phyloP scores from a whole-genome alignment of 2,113 vertebrate species.

The Lampris incognitus region DNA sequence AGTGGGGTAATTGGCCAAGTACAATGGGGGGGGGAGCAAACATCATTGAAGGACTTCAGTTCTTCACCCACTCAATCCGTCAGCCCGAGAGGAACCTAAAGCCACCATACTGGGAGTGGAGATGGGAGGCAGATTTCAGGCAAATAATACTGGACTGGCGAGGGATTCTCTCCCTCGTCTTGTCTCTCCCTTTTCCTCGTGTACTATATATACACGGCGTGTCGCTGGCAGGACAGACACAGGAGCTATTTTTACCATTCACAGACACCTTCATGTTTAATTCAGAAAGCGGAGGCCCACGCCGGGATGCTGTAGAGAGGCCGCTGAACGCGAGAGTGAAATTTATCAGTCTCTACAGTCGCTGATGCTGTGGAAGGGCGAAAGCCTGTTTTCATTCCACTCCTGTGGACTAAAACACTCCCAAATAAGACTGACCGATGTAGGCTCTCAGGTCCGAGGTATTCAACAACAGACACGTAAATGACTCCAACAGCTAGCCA shows the following conservation, averaged over 20 bases:
- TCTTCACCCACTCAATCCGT: too few relatives aligned
- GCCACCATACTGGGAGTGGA: too few relatives aligned
- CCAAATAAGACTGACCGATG: too few relatives aligned
- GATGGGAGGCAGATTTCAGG: too few relatives aligned
- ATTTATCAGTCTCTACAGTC: background rate
- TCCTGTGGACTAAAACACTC: too few relatives aligned
- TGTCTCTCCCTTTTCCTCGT: background rate
- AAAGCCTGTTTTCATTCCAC: background rate
- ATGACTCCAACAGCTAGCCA: too few relatives aligned
- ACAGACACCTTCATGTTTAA: conserved; percentile 46
- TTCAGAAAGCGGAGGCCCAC: conserved; percentile 28
- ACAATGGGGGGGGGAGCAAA: too few relatives aligned
- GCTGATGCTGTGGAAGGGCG: background rate
- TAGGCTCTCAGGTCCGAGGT: too few relatives aligned
- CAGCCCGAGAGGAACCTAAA: too few relatives aligned
- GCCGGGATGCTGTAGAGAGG: background rate
- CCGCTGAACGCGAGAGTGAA: conserved; percentile 4
- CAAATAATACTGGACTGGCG: background rate
- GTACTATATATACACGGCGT: background rate
- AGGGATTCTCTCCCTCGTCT: background rate
- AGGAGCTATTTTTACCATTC: conserved; percentile 47
- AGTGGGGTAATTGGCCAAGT: too few relatives aligned
- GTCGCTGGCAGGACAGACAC: conserved; percentile 6
- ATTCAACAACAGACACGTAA: too few relatives aligned
- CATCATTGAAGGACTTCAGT: too few relatives aligned